phyloP scores from a whole-genome alignment of 1,140 invertebrate species.

The Sinonovacula constricta region DNA sequence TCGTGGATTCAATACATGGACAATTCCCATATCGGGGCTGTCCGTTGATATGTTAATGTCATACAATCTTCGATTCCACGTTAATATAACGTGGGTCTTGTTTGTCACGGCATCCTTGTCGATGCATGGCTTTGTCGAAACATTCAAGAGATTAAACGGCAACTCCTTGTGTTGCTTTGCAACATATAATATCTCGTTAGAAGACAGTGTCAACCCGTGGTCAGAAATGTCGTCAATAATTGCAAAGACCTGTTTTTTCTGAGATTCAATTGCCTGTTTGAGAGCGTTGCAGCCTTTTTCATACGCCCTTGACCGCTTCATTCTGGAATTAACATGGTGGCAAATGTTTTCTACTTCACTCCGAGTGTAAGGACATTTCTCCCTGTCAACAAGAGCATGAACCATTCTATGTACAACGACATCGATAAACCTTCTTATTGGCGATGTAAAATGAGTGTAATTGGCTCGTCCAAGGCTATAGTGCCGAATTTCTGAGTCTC shows the following conservation, averaged over 20 bases:
- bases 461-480: slow-evolving; percentile 42
- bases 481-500: slow-evolving; percentile 20
- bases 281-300: slow-evolving; percentile 44
- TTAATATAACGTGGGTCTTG: slow-evolving; percentile 8
- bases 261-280: slow-evolving; percentile 32
- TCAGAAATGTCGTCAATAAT: slow-evolving; percentile 45
- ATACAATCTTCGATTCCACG: slow-evolving; percentile 31
- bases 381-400: slow-evolving; percentile 80
- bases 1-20: slow-evolving; percentile 2
- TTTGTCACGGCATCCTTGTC: no score
- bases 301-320: slow-evolving; percentile 48
- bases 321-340: slow-evolving; percentile 46
- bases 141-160: no score
- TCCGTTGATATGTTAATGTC: neutral
- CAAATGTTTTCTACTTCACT: slow-evolving; percentile 57
- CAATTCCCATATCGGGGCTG: neutral
- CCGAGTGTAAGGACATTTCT: slow-evolving; percentile 45
- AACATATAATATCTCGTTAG: slow-evolving; percentile 36
- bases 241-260: slow-evolving; percentile 33
- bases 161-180: slow-evolving; percentile 30
- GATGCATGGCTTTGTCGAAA: no score
- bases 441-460: slow-evolving; percentile 79
- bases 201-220: slow-evolving; percentile 35
- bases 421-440: slow-evolving; percentile 77
- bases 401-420: slow-evolving; percentile 85